Evolutionary conservation across 2,888 invertebrate genomes (phyloP).

Genomic region (Silvanus unidentatus): DNA sequence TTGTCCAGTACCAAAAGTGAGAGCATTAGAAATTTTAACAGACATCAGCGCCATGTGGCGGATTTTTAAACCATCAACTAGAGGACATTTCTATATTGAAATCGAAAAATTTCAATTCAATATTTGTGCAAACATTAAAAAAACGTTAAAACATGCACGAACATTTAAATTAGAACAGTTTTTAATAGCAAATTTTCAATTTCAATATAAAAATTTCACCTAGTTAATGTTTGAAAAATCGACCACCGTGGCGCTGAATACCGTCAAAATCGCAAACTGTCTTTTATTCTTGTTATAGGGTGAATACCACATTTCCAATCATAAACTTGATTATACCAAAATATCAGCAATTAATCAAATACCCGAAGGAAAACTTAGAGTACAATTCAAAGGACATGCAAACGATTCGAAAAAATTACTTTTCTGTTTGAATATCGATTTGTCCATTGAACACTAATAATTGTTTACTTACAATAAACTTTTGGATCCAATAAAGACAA

Average conservation of each 20-base stretch:
- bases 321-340: conserved; percentile 22
- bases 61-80: too few species aligned
- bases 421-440: not conserved
- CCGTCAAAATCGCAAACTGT: too few species aligned
- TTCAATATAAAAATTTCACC: too few species aligned
- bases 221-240: too few species aligned
- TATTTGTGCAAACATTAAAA: too few species aligned
- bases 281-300: conserved; percentile 20
- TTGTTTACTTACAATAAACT: conserved; percentile 47
- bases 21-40: too few species aligned
- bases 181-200: too few species aligned
- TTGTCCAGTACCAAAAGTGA: conserved; percentile 26
- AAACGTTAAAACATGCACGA: too few species aligned
- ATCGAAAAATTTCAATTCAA: too few species aligned
- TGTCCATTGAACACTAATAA: conserved; percentile 1
- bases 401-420: conserved; percentile 17
- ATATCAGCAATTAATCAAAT: conserved; percentile 23
- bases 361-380: conserved; percentile 21
- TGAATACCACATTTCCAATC: conserved; percentile 23
- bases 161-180: too few species aligned
- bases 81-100: too few species aligned
- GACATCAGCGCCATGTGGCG: not conserved
- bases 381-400: conserved; percentile 15
- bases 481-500: conserved; percentile 45
- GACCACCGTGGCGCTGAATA: too few species aligned